phyloP scores from a whole-genome alignment of 2,113 vertebrate species.

The Deroptyus accipitrinus region DNA sequence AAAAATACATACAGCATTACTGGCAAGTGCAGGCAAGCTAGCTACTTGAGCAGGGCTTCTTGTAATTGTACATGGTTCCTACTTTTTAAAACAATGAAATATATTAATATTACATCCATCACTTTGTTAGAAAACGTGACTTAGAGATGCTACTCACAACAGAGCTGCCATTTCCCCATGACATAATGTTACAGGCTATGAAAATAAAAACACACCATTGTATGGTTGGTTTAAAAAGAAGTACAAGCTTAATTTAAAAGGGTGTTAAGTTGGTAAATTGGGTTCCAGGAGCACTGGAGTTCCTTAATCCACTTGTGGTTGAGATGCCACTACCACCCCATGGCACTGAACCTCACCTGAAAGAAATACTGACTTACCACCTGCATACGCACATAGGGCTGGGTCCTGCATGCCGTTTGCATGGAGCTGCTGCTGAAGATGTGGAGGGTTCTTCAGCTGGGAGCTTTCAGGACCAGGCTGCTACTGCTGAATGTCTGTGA shows the following conservation, averaged over 20 bases:
- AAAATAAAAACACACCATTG: conserved; percentile 31
- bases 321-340: neutral
- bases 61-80: conserved; percentile 12
- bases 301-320: neutral
- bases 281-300: neutral
- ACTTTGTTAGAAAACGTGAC: conserved; percentile 45
- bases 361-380: neutral
- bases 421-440: neutral
- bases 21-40: conserved; percentile 57
- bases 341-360: neutral
- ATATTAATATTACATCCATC: conserved; percentile 23
- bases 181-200: neutral
- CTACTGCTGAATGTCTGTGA: neutral
- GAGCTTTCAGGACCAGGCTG: neutral
- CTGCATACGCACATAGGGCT: neutral
- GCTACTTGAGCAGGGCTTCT: conserved; percentile 22
- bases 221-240: neutral
- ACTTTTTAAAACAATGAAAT: conserved; percentile 27
- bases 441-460: neutral
- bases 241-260: neutral
- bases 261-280: neutral
- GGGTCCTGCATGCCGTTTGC: neutral
- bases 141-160: neutral
- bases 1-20: conserved; percentile 55
- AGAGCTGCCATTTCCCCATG: neutral